Evolutionary conservation across 2,888 invertebrate genomes (phyloP).

Genomic region (Halictus quadricinctus): DNA sequence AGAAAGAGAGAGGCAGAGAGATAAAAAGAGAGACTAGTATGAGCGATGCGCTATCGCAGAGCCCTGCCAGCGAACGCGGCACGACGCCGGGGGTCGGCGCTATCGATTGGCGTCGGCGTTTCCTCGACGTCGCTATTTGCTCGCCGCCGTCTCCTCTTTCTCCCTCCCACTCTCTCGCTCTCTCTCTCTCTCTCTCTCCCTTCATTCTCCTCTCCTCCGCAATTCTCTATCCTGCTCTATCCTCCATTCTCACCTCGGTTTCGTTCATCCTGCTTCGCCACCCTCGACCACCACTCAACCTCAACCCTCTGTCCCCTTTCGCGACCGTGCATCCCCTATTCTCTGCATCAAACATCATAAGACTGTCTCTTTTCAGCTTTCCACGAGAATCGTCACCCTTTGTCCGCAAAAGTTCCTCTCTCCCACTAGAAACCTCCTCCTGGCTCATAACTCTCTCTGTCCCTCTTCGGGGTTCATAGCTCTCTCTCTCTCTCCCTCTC

Average conservation of each 20-base stretch:
- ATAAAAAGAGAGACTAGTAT: constrained; percentile 39
- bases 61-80: constrained; percentile 65
- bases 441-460: neutral
- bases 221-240: constrained; percentile 25
- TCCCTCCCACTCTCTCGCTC: constrained; percentile 18
- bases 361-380: neutral
- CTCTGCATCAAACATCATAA: constrained; percentile 2
- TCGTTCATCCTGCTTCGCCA: constrained; percentile 39
- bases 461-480: neutral
- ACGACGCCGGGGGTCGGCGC: constrained; percentile 73
- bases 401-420: constrained; percentile 3
- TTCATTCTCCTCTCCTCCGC: constrained; percentile 23
- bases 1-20: neutral
- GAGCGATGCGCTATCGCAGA: constrained; percentile 74
- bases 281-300: constrained; percentile 44
- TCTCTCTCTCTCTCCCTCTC: neutral
- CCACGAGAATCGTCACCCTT: neutral
- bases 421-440: constrained; percentile 23
- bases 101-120: constrained; percentile 79
- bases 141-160: constrained; percentile 48
- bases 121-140: constrained; percentile 73
- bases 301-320: constrained; percentile 22
- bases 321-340: neutral
- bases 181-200: neutral
- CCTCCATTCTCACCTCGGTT: constrained; percentile 42